Evolutionary conservation across 2,113 vertebrate genomes (phyloP), one percentile per base, ranked within the genome.

Genomic region (Hippopotamus amphibius): DNA sequence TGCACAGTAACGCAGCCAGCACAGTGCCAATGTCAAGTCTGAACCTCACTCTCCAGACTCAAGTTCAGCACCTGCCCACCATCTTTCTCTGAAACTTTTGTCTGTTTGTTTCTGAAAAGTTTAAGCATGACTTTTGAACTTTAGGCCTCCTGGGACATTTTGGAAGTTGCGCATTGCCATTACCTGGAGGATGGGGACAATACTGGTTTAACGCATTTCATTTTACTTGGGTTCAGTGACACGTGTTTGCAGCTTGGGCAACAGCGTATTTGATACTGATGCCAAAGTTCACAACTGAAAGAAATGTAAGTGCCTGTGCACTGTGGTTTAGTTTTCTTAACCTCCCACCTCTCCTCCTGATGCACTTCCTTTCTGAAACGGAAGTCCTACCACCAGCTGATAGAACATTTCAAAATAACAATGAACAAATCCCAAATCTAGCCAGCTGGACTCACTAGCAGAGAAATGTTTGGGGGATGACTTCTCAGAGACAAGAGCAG

Each of bases 371-470:
- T 92, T 81, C 93, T 95, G 90, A 94, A 96, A 81, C 87, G 30
- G 16, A 93, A 93, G 92, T 79, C 92, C 66, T 37, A 88, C 95
- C 95, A 96, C 77, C 86, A 96, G 68, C 83, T 55, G 48, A 94
- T 26, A 83, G 83, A 96, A 94, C 90, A 89, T 92, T 93, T 72
- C 68, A 72, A 97, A 98, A 96, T 3, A 98, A 92, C 88, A 69
- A 96, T 30, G 85, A 94, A 88, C 97, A 89, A 98, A 96, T 61
- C 95, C 92, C 41, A 48, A 91, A 97, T 57, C 4, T 55, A 61
- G 96, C 88, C 87, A 96, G 97, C 87, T 6, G 0, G 85, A 55
- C 28, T 76, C 77, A 79, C 71, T 19, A 90, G 94, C 89, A 89
- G 65, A 61, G 66, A 81, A 43, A 19, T 53, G 37, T 90, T 77